phyloP scores from a whole-genome alignment of 2,888 invertebrate species.

The Rhagophthalmus giganteus region DNA sequence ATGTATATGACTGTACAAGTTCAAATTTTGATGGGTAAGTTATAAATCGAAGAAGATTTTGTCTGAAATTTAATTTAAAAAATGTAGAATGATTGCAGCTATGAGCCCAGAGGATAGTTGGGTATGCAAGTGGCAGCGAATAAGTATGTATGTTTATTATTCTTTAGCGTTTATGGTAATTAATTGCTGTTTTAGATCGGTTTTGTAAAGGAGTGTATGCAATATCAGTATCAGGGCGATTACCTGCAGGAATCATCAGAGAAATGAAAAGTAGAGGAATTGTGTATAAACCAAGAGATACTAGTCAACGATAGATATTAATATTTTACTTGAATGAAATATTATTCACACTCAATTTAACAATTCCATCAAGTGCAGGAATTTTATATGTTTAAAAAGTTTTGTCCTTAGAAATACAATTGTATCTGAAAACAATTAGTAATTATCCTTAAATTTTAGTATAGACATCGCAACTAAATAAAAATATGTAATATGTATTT shows the following conservation, averaged over 20 bases:
- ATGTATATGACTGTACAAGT: conserved; percentile 96
- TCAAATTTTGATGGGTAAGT: conserved; percentile 94
- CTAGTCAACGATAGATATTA: conserved; percentile 72
- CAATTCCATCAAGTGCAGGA: no score
- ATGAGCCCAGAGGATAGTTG: conserved; percentile 98
- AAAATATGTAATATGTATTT: no score
- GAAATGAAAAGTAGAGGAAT: conserved; percentile 94
- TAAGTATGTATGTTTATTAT: conserved; percentile 67
- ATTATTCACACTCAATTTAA: no score
- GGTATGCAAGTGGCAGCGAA: conserved; percentile 99
- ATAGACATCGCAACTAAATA: no score
- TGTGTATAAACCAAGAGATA: conserved; percentile 84
- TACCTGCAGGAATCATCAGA: conserved; percentile 84
- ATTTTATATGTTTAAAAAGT: no score
- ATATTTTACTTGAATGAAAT: no score
- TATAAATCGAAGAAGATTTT: conserved; percentile 5
- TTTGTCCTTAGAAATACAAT: no score
- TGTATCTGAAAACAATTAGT: no score
- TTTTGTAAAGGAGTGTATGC: conserved; percentile 94
- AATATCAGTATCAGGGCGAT: conserved; percentile 90
- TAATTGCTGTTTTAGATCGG: no score
- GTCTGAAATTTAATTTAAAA: no score
- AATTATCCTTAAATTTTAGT: no score
- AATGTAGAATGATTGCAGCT: conserved; percentile 84
- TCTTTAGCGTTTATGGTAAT: background rate